Percentiles rank a stretch among this genome's conserved stretches.
phyloP scores from a whole-genome alignment of 2,888 invertebrate genomes.

The Serrognathus titanus region DNA sequence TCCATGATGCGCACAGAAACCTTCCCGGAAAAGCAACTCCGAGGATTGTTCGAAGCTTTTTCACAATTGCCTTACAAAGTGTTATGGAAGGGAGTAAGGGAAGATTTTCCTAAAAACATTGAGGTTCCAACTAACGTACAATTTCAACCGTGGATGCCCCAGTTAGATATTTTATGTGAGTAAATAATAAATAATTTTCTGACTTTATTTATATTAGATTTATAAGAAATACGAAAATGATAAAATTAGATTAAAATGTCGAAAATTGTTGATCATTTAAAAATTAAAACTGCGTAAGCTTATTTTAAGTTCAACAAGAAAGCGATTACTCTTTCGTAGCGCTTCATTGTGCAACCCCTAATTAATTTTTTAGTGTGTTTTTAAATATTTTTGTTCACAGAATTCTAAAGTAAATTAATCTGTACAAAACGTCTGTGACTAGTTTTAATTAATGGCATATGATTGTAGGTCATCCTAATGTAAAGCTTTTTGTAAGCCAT shows the following conservation, averaged over 20 bases:
- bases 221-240: too few species aligned
- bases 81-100: conserved; percentile 53
- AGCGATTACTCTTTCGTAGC: too few species aligned
- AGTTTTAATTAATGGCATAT: neutral
- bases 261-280: too few species aligned
- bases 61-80: conserved; percentile 53
- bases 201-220: too few species aligned
- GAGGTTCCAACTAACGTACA: conserved; percentile 49
- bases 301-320: too few species aligned
- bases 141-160: conserved; percentile 56
- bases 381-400: too few species aligned
- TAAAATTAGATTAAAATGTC: too few species aligned
- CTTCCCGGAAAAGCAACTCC: conserved; percentile 49
- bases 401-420: neutral
- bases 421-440: neutral
- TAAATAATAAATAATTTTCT: conserved; percentile 11
- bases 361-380: too few species aligned
- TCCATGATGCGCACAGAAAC: conserved; percentile 58
- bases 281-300: too few species aligned
- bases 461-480: conserved; percentile 44
- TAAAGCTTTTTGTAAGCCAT: conserved; percentile 50
- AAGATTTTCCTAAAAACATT: conserved; percentile 47
- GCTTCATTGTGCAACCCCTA: too few species aligned
- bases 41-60: conserved; percentile 51
- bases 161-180: conserved; percentile 55